Evolutionary conservation across 2,113 vertebrate genomes (phyloP), one percentile per base, ranked within the genome.

Genomic region (Salvelinus alpinus): DNA sequence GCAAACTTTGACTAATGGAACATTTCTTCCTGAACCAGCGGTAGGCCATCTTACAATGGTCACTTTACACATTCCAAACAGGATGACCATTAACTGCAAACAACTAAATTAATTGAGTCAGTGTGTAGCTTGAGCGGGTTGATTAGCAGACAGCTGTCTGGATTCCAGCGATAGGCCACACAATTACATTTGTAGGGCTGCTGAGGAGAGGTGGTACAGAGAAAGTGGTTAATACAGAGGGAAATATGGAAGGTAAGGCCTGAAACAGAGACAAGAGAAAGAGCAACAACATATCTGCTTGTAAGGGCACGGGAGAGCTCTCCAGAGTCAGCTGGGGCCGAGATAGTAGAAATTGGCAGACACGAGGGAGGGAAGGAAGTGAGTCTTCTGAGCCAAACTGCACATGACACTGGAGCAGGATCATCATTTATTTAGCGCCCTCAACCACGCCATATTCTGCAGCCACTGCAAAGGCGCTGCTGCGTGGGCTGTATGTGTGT

Each of bases 401-500:
- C 88, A 92, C 70, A 79, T 89, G 88, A 90, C 25, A 64, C 70
- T 24, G 38, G 80, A 82, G 70, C 73, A 64, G 71, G 77, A 85
- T 83, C 86, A 88, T 91, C 74, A 89, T 84, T 88, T 86, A 91
- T 90, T 91, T 87, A 92, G 79, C 7, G 24, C 81, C 71, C 82
- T 78, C 82, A 48, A 62, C 84, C 84, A 85, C 80, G 71, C 81
- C 88, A 90, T 85, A 84, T 80, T 86, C 83, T 87, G 83, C 85
- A 86, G 85, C 85, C 86, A 81, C 78, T 90, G 85, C 85, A 85
- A 88, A 83, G 81, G 76, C 81, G 76, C 79, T 75, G 69, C 82
- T 78, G 79, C 82, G 81, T 84, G n/a, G 38, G 18, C 67, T 85
- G 69, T 67, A 84, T 87, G 85, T 70, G 75, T 84, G 88, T 85